These are phyloP conservation scores for Oceanodroma tethys DNA, from an alignment of 2,113 vertebrate species.

Conservation along the genomic window DNA sequence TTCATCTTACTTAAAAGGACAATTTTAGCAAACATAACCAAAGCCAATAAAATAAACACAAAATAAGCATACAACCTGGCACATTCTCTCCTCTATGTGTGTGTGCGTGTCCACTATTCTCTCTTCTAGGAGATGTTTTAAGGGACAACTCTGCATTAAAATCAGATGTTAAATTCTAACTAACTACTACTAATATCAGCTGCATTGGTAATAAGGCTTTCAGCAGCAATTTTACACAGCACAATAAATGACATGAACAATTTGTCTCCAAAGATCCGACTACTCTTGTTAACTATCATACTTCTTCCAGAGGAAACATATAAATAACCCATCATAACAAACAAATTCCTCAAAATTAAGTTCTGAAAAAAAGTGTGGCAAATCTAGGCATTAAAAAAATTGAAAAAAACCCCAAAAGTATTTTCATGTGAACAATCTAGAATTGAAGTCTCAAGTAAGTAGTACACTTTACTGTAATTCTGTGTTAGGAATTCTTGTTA, in stretches of 20 bases:
- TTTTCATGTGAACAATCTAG: background rate
- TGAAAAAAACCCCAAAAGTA: accelerated
- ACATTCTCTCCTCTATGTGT: background rate
- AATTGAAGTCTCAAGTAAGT: background rate
- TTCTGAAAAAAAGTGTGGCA: background rate
- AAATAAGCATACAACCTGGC: background rate
- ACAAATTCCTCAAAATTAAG: background rate
- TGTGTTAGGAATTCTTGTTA: background rate
- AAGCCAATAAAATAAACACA: background rate
- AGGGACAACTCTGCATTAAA: background rate
- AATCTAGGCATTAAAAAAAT: background rate
- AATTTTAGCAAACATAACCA: background rate
- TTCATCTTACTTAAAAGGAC: background rate
- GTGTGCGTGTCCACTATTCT: too few relatives aligned
- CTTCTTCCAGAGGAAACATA: background rate
- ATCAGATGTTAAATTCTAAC: background rate
- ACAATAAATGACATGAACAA: background rate
- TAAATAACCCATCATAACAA: background rate
- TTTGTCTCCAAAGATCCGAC: background rate
- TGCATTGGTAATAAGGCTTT: background rate
- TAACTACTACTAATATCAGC: background rate
- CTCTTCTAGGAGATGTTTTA: background rate
- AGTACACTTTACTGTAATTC: background rate
- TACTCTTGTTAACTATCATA: background rate
- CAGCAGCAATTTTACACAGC: background rate